Base-by-base conservation (phyloP, 1,140 invertebrate genomes). In the Brachionus paranguensis region DNA sequence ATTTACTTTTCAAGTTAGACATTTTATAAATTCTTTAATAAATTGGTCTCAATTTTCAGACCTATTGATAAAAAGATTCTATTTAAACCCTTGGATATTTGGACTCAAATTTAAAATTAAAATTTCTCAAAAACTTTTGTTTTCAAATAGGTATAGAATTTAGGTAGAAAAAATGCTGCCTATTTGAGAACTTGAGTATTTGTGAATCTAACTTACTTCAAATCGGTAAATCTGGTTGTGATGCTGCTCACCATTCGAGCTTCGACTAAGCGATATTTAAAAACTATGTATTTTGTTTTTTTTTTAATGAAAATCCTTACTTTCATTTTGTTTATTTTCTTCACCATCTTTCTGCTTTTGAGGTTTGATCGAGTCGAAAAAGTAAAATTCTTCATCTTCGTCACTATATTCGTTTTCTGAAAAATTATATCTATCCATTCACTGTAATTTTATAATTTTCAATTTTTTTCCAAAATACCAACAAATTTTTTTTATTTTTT, bases 131-230 rank as follows among this genome's bases (percentile, higher is more conserved):
- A 27, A 50, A 50, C 20, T 76, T 76, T 12, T 12, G 72, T 76
- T 76, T 76, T 76, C 72, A 76, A 76, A 76, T 27, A 50, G 72
- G 72, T 27, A 1, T 27, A 27, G 45, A 14, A 76, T 76, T 76
- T 76, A 47, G 72, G 24, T 50, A 27, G 12, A 76, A 76, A 20
- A 27, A 76, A 76, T 76, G 72, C 72, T 76, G 72, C 72, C 72
- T 76, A 76, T 76, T 50, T 76, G 72, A 76, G 72, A 76, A 76
- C 72, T 76, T 76, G 72, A 50, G 17, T 50, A 76, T 47, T 76
- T 50, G 27, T 11, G 47, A 76, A 20, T 20, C 8, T 27, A 50
- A 76, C 7, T 50, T 50, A 76, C 45, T 50, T 37, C 27, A 12
- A 20, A 24, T 72, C 72, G 11, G 72, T 50, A 0, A 12, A 50